Base-by-base conservation (phyloP, 2,113 vertebrate genomes). In the Sceloporus tristichus region DNA sequence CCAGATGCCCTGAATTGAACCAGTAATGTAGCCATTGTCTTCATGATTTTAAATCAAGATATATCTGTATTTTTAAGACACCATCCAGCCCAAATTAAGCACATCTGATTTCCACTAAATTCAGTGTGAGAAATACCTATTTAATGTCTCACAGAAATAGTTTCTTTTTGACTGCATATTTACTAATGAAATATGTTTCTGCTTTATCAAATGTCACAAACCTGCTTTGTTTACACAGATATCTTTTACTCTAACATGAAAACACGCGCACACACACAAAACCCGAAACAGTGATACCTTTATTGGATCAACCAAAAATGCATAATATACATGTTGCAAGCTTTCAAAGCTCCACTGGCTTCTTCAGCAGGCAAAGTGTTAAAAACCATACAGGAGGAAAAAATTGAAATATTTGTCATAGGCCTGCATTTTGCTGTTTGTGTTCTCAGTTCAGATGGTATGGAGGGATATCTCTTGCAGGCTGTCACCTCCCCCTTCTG, bases 31-130 rank as follows among this genome's bases (percentile, higher is more conserved):
- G 59, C 75, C 87, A 92, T 68, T 66, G 88, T 91, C 88, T 89
- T 3, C 34, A 56, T 53, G 6, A 48, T 89, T 93, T 95, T 95
- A 89, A 89, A 93, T 86, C 78, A 88, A 88, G 79, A 91, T 85
- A 91, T 91, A 48, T 91, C 77, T 91, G 74, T 84, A 79, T 92
- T 93, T 29, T 27, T 4, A 82, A 9, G 62, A 5, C 34, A 68
- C 80, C 27, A 48, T 56, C 29, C 29, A 56, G 29, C 8, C 53
- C 74, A 68, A 25, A 14, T 80, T 59, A 71, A 71, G 34, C 8
- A 34, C 34, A 80, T 56, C 21, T 86, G 80, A 71, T 56, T 86
- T 23, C 18, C 29, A 68, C 42, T 70, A 68, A 38, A 70, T 56
- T 54, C 11, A 71, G 53, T 27, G 2, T 48, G 23, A 86, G 68